Evolutionary conservation across 2,113 vertebrate genomes (phyloP).

Genomic region (Craseonycteris thonglongyai): DNA sequence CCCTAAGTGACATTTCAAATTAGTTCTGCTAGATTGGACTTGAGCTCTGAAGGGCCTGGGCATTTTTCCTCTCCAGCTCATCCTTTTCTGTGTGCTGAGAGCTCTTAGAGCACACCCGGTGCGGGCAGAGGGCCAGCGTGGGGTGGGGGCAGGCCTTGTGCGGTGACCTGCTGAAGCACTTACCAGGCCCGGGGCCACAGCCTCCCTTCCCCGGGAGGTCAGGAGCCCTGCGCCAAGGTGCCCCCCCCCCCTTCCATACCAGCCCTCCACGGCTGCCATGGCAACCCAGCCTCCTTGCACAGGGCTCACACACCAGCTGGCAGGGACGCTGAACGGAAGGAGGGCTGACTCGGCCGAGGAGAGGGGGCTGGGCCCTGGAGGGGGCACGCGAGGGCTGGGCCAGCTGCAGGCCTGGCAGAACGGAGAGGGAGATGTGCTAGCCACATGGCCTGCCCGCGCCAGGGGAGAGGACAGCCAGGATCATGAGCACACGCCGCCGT

Average conservation of each 20-base stretch:
- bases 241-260: background rate
- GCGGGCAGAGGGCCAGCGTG: slow-evolving; percentile 27
- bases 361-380: slow-evolving; percentile 34
- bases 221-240: slow-evolving; percentile 17
- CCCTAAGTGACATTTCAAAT: slow-evolving; percentile 82
- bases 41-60: slow-evolving; percentile 73
- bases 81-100: slow-evolving; percentile 53
- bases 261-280: slow-evolving; percentile 53
- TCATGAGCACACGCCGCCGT: background rate
- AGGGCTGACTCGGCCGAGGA: slow-evolving; percentile 29
- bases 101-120: slow-evolving; percentile 55
- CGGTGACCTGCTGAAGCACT: slow-evolving; percentile 54
- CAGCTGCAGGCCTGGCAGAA: slow-evolving; percentile 59
- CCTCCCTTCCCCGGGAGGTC: slow-evolving; percentile 43
- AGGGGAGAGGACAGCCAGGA: slow-evolving; percentile 33
- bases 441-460: slow-evolving; percentile 52
- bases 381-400: slow-evolving; percentile 33
- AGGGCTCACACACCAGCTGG: slow-evolving; percentile 67
- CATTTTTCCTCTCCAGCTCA: slow-evolving; percentile 62
- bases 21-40: slow-evolving; percentile 79
- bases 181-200: slow-evolving; percentile 17
- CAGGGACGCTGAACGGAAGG: slow-evolving; percentile 64
- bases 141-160: slow-evolving; percentile 25
- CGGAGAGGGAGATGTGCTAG: slow-evolving; percentile 54
- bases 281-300: slow-evolving; percentile 52